Base-by-base conservation (phyloP, 2,797 vertebrate genomes). In the Sebastolobus alascanus region DNA sequence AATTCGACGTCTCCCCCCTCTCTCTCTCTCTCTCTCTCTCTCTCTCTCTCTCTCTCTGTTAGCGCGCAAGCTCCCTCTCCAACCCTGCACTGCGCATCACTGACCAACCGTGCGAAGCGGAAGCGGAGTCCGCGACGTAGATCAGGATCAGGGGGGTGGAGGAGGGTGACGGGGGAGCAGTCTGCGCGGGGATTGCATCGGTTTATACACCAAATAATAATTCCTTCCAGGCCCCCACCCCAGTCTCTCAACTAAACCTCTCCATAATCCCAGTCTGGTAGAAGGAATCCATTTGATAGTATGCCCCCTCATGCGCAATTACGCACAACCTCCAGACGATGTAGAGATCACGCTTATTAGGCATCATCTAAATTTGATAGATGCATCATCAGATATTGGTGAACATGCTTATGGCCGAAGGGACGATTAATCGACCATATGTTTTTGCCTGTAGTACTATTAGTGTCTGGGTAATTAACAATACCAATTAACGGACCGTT, bases 71-170 rank as follows among this genome's bases (percentile, higher is more conserved):
- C 84, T 89, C 85, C 69, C 87, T 81, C 86, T 67, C 84, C 74
- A 87, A 46, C 56, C 84, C 84, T 71, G 77, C 85, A 79, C 83
- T 79, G 90, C 74, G 20, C 92, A 89, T 95, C 90, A 92, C 89
- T 94, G 92, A 90, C 89, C 91, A 90, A 87, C 84, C 89, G 80
- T 85, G 92, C 88, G 86, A 91, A 92, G 94, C 94, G 95, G 94
- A 96, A 95, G 91, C 92, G 38, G 75, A 78, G 78, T 80, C 81
- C 75, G 74, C 79, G 77, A 90, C 83, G 77, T 84, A 85, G 77
- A 84, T 43, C 29, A 46, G 79, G 77, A 50, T 50, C 43, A 20
- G 59, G 8, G 54, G 64, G 54, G 68, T 6, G 7, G 64, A 38
- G 8, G 68, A 38, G 43, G 64, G 18, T 10, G 61, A 38, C 4